Conservation (phyloP, 1,140 invertebrate genomes). For the Nilaparvata lugens region DNA sequence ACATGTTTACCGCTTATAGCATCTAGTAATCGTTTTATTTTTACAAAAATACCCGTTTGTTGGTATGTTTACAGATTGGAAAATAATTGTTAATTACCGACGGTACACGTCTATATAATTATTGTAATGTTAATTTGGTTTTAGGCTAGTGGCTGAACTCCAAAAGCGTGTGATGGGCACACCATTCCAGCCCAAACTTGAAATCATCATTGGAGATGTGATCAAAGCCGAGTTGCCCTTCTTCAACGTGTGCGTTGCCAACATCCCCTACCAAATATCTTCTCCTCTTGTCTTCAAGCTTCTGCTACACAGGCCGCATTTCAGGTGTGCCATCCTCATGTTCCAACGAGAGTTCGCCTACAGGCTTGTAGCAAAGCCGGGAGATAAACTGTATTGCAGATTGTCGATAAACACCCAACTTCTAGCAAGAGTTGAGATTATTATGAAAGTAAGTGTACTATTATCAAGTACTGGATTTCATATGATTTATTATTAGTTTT, state of each 20-base stretch:
- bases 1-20: too few species aligned
- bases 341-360: constrained; percentile 99
- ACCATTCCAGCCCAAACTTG: constrained; percentile 75
- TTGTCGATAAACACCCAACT: constrained; percentile 95
- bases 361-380: constrained; percentile 90
- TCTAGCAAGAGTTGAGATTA: constrained; percentile 85
- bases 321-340: constrained; percentile 95
- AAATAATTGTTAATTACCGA: too few species aligned
- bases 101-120: too few species aligned
- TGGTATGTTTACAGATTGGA: too few species aligned
- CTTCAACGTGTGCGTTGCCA: constrained; percentile 99
- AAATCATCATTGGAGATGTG: constrained; percentile 91
- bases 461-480: too few species aligned
- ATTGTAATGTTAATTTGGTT: constrained; percentile 26
- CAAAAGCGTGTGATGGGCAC: constrained; percentile 95
- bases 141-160: constrained; percentile 87
- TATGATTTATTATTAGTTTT: too few species aligned
- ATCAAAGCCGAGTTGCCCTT: constrained; percentile 92
- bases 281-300: constrained; percentile 97
- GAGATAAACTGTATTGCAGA: constrained; percentile 95
- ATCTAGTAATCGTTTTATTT: neutral
- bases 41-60: too few species aligned
- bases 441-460: constrained; percentile 91
- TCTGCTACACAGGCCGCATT: constrained; percentile 77
- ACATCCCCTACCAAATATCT: constrained; percentile 98